These are phyloP conservation scores for Leiothrix lutea DNA, from an alignment of 2,113 vertebrate species.

Conservation along the genomic window DNA sequence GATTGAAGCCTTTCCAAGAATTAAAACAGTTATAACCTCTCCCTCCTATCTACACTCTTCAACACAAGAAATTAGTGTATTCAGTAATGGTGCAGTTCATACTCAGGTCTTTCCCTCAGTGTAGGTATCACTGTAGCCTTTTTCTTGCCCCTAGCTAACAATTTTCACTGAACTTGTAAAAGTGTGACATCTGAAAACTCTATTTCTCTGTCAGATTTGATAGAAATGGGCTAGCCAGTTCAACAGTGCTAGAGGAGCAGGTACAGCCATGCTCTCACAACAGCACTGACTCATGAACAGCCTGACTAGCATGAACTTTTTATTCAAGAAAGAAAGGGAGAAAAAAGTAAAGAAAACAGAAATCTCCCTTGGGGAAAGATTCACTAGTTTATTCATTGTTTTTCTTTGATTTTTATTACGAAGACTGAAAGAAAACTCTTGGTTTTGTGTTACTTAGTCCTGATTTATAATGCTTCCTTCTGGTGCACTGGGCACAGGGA, in stretches of 20 bases:
- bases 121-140: not conserved
- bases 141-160: not conserved
- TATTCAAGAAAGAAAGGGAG: not conserved
- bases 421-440: not conserved
- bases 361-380: not conserved
- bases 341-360: not conserved
- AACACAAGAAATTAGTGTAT: not conserved
- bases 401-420: not conserved
- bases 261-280: not conserved
- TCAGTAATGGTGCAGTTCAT: not conserved
- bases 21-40: slow-evolving; percentile 3
- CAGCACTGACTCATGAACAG: not conserved
- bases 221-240: not conserved
- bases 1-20: slow-evolving; percentile 23
- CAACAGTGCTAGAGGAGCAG: not conserved
- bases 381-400: not conserved
- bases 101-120: not conserved
- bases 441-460: not conserved
- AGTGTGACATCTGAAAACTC: not conserved
- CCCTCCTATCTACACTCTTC: not conserved
- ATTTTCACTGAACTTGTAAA: not conserved
- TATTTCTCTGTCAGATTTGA: not conserved
- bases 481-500: not conserved
- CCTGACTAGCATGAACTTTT: not conserved
- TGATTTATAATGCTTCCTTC: not conserved